phyloP scores from a whole-genome alignment of 2,888 invertebrate species.

The Polyommatus icarus region DNA sequence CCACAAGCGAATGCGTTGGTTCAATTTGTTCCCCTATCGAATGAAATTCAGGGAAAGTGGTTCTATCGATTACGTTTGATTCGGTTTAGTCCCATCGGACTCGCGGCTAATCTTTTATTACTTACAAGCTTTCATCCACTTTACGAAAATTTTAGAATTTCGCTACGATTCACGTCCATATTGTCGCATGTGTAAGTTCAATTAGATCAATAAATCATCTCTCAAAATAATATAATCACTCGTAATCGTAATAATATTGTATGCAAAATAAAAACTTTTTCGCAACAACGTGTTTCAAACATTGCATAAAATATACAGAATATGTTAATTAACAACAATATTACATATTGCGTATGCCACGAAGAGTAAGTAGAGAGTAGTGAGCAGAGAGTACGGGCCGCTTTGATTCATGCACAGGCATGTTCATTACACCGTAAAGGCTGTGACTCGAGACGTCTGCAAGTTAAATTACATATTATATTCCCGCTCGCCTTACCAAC shows the following conservation, averaged over 20 bases:
- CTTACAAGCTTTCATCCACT: not conserved
- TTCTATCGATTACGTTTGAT: slow-evolving; percentile 10
- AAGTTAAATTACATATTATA: slow-evolving; percentile 36
- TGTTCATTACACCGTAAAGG: slow-evolving; percentile 36
- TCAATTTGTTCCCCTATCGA: not conserved
- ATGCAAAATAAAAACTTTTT: too few species aligned
- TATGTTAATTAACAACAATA: not conserved
- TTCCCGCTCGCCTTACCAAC: slow-evolving; percentile 36
- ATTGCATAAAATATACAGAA: not conserved
- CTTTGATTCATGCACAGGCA: slow-evolving; percentile 41
- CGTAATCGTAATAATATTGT: too few species aligned
- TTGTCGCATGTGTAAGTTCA: not conserved
- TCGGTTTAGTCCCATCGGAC: slow-evolving; percentile 11
- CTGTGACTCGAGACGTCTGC: slow-evolving; percentile 31
- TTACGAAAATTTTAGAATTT: not conserved
- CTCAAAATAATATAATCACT: too few species aligned
- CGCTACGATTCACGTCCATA: not conserved
- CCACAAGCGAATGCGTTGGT: slow-evolving; percentile 5
- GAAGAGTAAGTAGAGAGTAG: not conserved
- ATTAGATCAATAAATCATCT: too few species aligned
- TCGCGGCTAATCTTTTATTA: slow-evolving; percentile 10
- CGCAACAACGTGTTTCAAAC: not conserved
- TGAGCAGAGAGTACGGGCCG: slow-evolving; percentile 9
- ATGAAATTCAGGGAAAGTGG: slow-evolving; percentile 1
- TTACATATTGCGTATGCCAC: not conserved